These are phyloP conservation scores for Glyphotaelius pellucidus DNA, from an alignment of 2,888 invertebrate species.

Conservation along the genomic window DNA sequence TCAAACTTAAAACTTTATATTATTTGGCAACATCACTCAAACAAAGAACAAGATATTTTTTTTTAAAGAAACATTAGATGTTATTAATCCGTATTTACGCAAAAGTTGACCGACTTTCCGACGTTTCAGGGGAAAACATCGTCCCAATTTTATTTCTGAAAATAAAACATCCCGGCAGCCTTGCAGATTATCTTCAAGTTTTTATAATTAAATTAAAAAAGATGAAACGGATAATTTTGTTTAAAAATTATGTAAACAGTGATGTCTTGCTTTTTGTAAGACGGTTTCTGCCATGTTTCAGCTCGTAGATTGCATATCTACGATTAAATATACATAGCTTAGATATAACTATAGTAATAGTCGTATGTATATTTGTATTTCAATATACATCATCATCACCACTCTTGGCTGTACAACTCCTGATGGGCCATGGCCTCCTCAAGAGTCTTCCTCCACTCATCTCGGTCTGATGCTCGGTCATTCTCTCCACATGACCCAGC, in stretches of 20 bases:
- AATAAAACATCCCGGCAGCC: constrained; percentile 24
- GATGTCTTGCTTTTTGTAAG: background rate
- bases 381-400: no score
- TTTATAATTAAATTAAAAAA: background rate
- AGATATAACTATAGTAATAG: no score
- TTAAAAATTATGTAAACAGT: background rate
- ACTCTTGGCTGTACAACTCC: no score
- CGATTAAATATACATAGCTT: background rate
- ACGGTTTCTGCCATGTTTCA: background rate
- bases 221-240: background rate
- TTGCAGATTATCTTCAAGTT: constrained; percentile 25
- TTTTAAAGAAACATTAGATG: background rate
- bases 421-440: no score
- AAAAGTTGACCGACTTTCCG: constrained; percentile 16
- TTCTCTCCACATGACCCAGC: no score
- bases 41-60: background rate
- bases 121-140: constrained; percentile 43
- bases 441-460: no score
- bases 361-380: no score
- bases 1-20: background rate
- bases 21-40: background rate
- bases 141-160: constrained; percentile 55
- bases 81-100: background rate
- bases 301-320: background rate
- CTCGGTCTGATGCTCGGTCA: no score